These are phyloP conservation scores for Athrips mouffetella DNA, from an alignment of 2,888 invertebrate genomes.

Conservation along the genomic window DNA sequence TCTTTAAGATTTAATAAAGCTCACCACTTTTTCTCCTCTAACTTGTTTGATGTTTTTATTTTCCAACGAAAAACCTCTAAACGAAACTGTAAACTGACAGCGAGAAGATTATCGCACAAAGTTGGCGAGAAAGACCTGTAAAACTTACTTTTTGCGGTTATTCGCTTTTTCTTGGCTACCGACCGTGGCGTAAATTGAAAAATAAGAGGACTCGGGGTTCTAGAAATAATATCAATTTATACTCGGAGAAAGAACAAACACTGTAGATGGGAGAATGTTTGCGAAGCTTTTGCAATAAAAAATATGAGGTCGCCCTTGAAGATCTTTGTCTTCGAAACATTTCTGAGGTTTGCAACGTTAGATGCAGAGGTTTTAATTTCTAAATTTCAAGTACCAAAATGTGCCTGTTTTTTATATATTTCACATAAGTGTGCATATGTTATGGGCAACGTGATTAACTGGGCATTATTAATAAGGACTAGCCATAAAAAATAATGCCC, in stretches of 20 bases:
- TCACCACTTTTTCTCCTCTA: too few relatives aligned
- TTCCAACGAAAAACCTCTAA: too few relatives aligned
- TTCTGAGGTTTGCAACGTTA: background rate
- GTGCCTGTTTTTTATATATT: too few relatives aligned
- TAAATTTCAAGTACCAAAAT: too few relatives aligned
- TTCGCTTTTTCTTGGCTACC: slow-evolving; percentile 21
- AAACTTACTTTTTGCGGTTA: slow-evolving; percentile 1
- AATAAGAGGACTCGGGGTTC: slow-evolving; percentile 28
- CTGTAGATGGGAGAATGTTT: background rate
- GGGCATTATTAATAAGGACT: too few relatives aligned
- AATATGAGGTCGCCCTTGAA: background rate
- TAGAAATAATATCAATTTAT: slow-evolving; percentile 20
- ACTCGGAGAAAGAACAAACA: slow-evolving; percentile 1
- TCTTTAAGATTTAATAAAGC: too few relatives aligned
- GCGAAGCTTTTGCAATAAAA: background rate
- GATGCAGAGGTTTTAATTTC: too few relatives aligned
- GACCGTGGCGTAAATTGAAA: slow-evolving; percentile 52
- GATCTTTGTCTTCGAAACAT: background rate
- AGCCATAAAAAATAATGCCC: too few relatives aligned
- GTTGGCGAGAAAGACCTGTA: background rate
- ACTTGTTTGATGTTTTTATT: too few relatives aligned
- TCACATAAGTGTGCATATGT: too few relatives aligned
- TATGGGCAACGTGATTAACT: too few relatives aligned
- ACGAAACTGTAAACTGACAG: background rate
- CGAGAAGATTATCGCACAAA: background rate